Evolutionary conservation across 1,140 invertebrate genomes (phyloP).

Genomic region (Sitobion miscanthi): DNA sequence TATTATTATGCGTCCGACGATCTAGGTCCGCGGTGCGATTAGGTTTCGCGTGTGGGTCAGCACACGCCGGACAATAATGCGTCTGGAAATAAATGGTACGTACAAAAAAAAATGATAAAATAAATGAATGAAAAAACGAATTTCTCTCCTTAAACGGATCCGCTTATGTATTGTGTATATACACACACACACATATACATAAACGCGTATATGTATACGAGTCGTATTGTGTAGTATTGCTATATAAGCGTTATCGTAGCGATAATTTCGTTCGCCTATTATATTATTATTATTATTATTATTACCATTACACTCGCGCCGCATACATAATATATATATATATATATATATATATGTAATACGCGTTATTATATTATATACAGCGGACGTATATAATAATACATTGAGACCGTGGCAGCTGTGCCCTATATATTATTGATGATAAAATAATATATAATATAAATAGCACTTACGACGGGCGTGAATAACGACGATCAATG

Average conservation of each 20-base stretch:
- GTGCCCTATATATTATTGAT: background rate
- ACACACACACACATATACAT: background rate
- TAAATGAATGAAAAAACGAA: background rate
- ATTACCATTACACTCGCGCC: background rate
- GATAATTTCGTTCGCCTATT: background rate
- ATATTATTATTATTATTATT: no score
- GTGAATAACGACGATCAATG: background rate
- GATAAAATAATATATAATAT: background rate
- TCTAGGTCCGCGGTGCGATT: background rate
- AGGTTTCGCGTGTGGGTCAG: background rate
- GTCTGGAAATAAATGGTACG: slow-evolving; percentile 6
- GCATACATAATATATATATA: no score
- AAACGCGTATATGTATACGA: background rate
- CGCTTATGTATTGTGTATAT: background rate
- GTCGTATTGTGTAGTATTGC: no score
- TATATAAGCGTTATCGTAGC: no score
- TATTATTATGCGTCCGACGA: background rate
- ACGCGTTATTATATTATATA: no score
- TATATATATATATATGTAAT: background rate
- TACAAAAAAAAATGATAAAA: background rate
- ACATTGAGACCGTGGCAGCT: background rate
- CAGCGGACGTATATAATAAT: no score
- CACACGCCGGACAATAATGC: background rate
- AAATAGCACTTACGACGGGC: background rate
- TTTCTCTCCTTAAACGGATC: slow-evolving; percentile 6